Conservation (phyloP, 2,113 vertebrate species). For the Cebidichthys violaceus region DNA sequence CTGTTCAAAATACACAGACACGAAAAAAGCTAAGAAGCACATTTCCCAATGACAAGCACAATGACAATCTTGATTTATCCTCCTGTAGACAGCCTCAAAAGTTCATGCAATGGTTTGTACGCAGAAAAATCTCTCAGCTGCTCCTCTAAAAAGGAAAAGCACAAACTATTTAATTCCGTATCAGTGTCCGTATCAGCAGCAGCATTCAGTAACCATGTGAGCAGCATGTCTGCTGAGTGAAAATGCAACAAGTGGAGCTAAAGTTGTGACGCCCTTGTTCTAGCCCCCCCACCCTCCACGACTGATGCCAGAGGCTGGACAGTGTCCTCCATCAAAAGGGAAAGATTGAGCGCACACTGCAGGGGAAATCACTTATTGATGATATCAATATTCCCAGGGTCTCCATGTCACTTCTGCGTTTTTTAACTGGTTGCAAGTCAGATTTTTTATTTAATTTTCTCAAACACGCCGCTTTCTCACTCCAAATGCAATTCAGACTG, state of each 20-base stretch:
- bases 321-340: constrained; percentile 1
- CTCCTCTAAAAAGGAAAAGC: not conserved
- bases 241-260: constrained; percentile 33
- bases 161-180: constrained; percentile 11
- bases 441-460: not conserved
- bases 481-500: constrained; percentile 68
- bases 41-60: not conserved
- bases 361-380: constrained; percentile 53
- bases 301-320: constrained; percentile 8
- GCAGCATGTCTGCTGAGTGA: not conserved
- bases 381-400: constrained; percentile 45
- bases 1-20: not conserved
- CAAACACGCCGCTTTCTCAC: constrained; percentile 34
- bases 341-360: constrained; percentile 46
- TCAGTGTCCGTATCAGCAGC: not conserved
- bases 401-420: constrained; percentile 48
- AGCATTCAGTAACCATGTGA: not conserved
- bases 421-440: constrained; percentile 56
- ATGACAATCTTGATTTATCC: constrained; percentile 9
- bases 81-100: not conserved
- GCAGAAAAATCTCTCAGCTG: not conserved
- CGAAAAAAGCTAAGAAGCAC: not conserved
- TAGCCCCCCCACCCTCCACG: not conserved
- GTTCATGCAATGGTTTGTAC: not conserved
- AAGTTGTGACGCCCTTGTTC: constrained; percentile 7